These are phyloP conservation scores for Drosophila kepulauana DNA, from an alignment of 1,140 invertebrate species.

Conservation along the genomic window DNA sequence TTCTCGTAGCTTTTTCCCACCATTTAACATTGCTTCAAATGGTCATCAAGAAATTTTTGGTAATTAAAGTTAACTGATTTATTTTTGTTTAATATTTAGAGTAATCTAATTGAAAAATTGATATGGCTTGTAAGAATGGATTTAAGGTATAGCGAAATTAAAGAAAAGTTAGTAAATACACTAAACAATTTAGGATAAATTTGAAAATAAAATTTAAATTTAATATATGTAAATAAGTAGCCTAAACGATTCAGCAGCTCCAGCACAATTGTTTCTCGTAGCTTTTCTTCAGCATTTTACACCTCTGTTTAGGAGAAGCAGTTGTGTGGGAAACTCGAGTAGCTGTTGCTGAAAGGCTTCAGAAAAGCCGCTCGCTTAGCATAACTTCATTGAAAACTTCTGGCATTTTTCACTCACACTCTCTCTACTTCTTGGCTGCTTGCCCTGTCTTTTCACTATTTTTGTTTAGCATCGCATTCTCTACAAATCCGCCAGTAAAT, in stretches of 20 bases:
- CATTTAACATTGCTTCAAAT: too few species aligned
- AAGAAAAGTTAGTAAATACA: too few species aligned
- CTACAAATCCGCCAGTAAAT: conserved; percentile 41
- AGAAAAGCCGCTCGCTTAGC: conserved; percentile 22
- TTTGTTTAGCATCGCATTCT: conserved; percentile 16
- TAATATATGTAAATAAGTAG: too few species aligned
- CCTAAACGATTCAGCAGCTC: too few species aligned
- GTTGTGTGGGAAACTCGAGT: background rate
- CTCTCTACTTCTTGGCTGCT: background rate
- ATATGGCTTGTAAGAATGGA: too few species aligned
- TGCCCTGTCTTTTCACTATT: background rate
- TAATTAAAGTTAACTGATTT: background rate
- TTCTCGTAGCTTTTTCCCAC: too few species aligned
- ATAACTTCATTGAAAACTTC: conserved; percentile 32
- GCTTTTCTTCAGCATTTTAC: background rate
- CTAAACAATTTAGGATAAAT: too few species aligned
- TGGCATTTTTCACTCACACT: background rate
- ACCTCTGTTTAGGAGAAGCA: background rate
- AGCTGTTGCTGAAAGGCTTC: conserved; percentile 21
- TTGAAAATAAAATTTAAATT: too few species aligned
- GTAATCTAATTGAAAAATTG: too few species aligned
- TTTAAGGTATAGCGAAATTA: too few species aligned
- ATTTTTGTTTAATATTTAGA: too few species aligned
- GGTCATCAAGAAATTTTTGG: background rate
- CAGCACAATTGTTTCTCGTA: too few species aligned